Percentiles rank a stretch among this genome's conserved stretches.
Conservation (phyloP, 2,888 invertebrate genomes). For the Tryphoninae sp. region DNA sequence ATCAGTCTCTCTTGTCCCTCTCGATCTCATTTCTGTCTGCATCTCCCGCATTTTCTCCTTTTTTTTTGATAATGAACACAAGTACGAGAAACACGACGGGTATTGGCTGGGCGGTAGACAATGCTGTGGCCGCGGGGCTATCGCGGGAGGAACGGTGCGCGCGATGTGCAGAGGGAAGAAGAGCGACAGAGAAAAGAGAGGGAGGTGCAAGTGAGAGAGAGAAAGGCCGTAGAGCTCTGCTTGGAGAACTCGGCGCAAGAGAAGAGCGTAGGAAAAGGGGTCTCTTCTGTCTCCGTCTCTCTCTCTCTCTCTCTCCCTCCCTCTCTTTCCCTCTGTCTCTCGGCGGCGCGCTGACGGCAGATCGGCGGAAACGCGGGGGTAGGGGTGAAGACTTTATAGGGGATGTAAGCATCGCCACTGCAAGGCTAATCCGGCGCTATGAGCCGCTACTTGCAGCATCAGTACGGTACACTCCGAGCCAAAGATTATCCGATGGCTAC, state of each 20-base stretch:
- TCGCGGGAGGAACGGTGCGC: slow-evolving; percentile 74
- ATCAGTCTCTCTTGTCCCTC: slow-evolving; percentile 44
- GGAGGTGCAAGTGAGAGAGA: background rate
- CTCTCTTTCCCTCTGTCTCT: slow-evolving; percentile 34
- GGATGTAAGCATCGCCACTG: slow-evolving; percentile 80
- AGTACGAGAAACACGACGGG: slow-evolving; percentile 78
- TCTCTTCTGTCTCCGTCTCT: slow-evolving; percentile 38
- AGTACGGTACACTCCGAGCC: slow-evolving; percentile 76
- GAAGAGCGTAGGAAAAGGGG: slow-evolving; percentile 71
- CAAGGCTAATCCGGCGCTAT: slow-evolving; percentile 81
- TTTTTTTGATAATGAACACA: slow-evolving; percentile 79
- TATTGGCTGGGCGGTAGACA: slow-evolving; percentile 80
- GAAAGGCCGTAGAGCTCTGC: slow-evolving; percentile 52
- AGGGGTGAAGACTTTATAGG: slow-evolving; percentile 74
- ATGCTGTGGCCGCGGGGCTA: slow-evolving; percentile 81
- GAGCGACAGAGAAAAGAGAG: slow-evolving; percentile 33
- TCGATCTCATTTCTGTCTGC: slow-evolving; percentile 62
- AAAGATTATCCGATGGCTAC: slow-evolving; percentile 71
- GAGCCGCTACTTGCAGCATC: slow-evolving; percentile 78
- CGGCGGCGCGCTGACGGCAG: slow-evolving; percentile 65
- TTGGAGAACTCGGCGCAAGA: slow-evolving; percentile 56
- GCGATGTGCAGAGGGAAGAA: slow-evolving; percentile 41
- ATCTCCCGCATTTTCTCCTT: slow-evolving; percentile 67
- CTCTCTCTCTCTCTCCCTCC: slow-evolving; percentile 10
- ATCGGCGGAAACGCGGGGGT: slow-evolving; percentile 64